Evolutionary conservation across 2,888 invertebrate genomes (phyloP).

Genomic region (Taenaris catops): DNA sequence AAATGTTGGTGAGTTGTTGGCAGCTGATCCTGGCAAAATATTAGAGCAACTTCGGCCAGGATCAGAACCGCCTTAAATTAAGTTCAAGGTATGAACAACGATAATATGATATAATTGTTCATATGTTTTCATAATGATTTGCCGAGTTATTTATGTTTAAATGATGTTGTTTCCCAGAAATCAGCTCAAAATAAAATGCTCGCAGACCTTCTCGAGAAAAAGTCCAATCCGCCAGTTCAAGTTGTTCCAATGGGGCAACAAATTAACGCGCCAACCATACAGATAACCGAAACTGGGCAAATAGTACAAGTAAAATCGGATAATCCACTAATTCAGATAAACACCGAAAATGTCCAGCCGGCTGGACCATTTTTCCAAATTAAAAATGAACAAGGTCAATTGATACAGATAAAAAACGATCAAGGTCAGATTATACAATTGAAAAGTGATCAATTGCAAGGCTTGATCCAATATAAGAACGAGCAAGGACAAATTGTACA

Average conservation of each 20-base stretch:
- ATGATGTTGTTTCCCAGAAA: conserved; percentile 41
- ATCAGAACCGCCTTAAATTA: too few species aligned
- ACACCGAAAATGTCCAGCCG: conserved; percentile 40
- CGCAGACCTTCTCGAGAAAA: conserved; percentile 90
- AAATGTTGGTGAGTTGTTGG: too few species aligned
- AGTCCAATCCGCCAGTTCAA: conserved; percentile 78
- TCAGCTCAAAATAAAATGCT: conserved; percentile 86
- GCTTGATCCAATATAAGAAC: conserved; percentile 53
- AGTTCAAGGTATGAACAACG: too few species aligned
- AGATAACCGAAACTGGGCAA: conserved; percentile 70
- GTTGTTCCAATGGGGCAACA: conserved; percentile 66
- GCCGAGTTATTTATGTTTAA: too few species aligned
- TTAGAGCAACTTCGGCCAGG: too few species aligned
- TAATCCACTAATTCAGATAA: conserved; percentile 53
- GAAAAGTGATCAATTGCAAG: conserved; percentile 57
- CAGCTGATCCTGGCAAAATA: too few species aligned
- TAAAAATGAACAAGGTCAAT: conserved; percentile 67
- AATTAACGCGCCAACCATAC: conserved; percentile 67
- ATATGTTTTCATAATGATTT: too few species aligned
- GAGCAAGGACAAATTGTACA: conserved; percentile 54
- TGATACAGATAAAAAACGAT: conserved; percentile 65
- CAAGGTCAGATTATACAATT: conserved; percentile 68
- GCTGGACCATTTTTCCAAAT: conserved; percentile 59
- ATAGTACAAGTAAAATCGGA: conserved; percentile 68
- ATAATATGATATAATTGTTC: too few species aligned